A percentile compares a stretch with the other conserved stretches of the same genome.
These are phyloP conservation scores for Eufriesea mexicana DNA, from an alignment of 1,140 invertebrate genomes.

Conservation along the genomic window DNA sequence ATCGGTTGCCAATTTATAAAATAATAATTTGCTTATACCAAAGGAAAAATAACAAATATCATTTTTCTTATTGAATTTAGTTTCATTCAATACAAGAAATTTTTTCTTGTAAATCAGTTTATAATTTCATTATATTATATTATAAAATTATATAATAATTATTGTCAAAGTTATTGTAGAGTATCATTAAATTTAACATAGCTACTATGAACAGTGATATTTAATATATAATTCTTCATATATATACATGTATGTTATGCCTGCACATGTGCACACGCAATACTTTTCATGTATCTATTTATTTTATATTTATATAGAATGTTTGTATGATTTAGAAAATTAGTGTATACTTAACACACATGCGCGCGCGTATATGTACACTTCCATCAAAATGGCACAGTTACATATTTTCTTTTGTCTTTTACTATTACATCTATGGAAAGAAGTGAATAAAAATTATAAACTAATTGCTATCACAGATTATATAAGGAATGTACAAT, in stretches of 20 bases:
- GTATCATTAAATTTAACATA: neutral
- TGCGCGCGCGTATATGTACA: neutral
- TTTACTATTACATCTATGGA: neutral
- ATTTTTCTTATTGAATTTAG: too few species aligned
- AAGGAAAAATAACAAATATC: too few species aligned
- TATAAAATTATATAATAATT: neutral
- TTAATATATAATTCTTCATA: neutral
- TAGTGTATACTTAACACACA: neutral
- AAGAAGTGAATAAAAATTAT: neutral
- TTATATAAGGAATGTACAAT: neutral
- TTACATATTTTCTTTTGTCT: neutral
- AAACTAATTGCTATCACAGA: neutral
- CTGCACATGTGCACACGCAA: neutral
- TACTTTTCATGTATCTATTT: slow-evolving; percentile 7
- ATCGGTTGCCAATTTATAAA: too few species aligned
- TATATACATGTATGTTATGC: neutral
- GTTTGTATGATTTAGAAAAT: neutral
- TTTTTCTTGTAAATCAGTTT: neutral
- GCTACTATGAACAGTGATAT: neutral
- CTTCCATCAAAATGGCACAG: neutral
- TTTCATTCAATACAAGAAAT: neutral
- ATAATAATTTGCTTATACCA: too few species aligned
- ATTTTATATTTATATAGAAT: slow-evolving; percentile 14
- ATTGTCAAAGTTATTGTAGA: neutral
- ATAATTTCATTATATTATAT: neutral